Evolutionary conservation across 2,888 invertebrate genomes (phyloP), one percentile per base, ranked within the genome.

Genomic region (Xylophagus ater): DNA sequence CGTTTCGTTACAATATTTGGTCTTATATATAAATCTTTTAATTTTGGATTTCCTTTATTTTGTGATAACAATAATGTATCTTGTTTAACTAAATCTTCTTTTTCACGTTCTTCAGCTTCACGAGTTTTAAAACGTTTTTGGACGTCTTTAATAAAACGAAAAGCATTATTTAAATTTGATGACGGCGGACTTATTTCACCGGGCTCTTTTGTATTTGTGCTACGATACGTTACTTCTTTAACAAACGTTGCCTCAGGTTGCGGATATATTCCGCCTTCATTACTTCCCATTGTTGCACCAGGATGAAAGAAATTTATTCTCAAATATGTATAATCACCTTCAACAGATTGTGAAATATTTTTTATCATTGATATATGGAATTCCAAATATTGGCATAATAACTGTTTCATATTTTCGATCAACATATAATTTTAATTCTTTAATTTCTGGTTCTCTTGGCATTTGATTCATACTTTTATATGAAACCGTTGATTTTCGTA

Each of bases 271-370:
- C 85, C 85, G 6, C 87, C 87, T 59, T 96, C 96, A 54, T 87
- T 87, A 44, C 87, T 76, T 1, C 93, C 94, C 77, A 98, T 86
- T 0, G 96, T 88, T 9, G 90, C 86, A 14, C 97, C 98, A 21
- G 98, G 98, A 66, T 96, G 94, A 68, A 93, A 96, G 66, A 98
- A 98, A 66, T 98, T 98, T 55, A 98, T 86, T 60, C 87, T 81
- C 50, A 98, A 77, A 66, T 98, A 99, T 0, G 97, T 97, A 67
- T 94, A 97, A 65, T 97, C 97, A 4, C 98, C 94, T 67, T 99
- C 98, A 10, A 97, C 90, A 0, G 94, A 93, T 65, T 94, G 92
- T 1, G 94, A 94, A 55, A 97, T 94, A 62, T 98, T 98, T 71
- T 98, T 98, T 38, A 99, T 90, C 5, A 93, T 97, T 4, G 96